Evolutionary conservation across 2,888 invertebrate species (phyloP).

Genomic region (Ochropacha duplaris): DNA sequence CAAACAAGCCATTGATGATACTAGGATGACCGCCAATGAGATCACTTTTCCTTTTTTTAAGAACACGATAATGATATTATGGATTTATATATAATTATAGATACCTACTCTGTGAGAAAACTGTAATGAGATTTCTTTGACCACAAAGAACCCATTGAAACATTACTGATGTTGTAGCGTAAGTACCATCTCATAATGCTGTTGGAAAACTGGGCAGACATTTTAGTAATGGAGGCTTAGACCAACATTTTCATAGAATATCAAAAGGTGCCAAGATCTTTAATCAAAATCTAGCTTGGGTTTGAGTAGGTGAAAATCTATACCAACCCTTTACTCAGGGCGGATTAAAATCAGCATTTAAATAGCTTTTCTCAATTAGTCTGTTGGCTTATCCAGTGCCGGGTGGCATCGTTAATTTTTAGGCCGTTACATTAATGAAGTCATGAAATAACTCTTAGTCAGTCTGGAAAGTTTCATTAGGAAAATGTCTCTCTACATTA

Average conservation of each 20-base stretch:
- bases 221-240: not conserved
- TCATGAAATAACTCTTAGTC: not conserved
- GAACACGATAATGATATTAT: too few relatives aligned
- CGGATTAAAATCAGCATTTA: slow-evolving; percentile 21
- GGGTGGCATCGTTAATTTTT: slow-evolving; percentile 6
- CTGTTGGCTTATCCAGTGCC: slow-evolving; percentile 4
- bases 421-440: not conserved
- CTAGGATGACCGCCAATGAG: too few relatives aligned
- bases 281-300: not conserved
- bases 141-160: too few relatives aligned
- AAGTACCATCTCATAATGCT: too few relatives aligned
- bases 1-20: too few relatives aligned
- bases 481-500: too few relatives aligned
- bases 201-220: too few relatives aligned
- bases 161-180: too few relatives aligned
- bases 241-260: not conserved
- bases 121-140: too few relatives aligned
- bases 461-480: not conserved
- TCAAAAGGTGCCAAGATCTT: not conserved
- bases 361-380: slow-evolving; percentile 15
- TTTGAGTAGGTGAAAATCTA: slow-evolving; percentile 7
- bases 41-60: too few relatives aligned
- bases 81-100: too few relatives aligned
- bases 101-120: too few relatives aligned
- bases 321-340: slow-evolving; percentile 10